Evolutionary conservation across 2,797 vertebrate genomes (phyloP).

Genomic region (Lateolabrax maculatus): DNA sequence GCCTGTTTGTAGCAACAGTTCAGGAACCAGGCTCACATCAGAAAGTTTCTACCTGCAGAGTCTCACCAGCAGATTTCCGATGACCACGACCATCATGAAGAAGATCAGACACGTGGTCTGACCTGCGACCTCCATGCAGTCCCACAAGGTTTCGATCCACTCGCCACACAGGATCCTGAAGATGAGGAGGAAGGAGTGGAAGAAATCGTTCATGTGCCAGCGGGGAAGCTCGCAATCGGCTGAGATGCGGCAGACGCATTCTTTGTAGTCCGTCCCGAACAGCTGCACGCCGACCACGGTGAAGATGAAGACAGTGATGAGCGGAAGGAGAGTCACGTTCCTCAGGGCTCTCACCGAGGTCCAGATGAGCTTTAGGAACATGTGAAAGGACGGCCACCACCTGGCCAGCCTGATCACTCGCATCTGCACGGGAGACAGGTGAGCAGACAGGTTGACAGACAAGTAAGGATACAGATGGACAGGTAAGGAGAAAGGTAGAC

Average conservation of each 20-base stretch:
- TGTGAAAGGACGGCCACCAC: constrained; percentile 93
- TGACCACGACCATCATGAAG: constrained; percentile 92
- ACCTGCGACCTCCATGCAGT: constrained; percentile 92
- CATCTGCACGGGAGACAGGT: constrained; percentile 78
- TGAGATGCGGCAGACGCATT: constrained; percentile 87
- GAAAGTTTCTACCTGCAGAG: not conserved
- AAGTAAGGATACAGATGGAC: not conserved
- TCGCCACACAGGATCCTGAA: constrained; percentile 91
- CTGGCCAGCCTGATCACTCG: constrained; percentile 93
- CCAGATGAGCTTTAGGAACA: constrained; percentile 92
- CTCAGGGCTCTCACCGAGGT: constrained; percentile 89
- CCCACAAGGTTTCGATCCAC: constrained; percentile 95
- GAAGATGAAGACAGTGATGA: constrained; percentile 92
- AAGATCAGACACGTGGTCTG: constrained; percentile 88
- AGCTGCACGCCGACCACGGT: constrained; percentile 92
- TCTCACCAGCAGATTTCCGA: constrained; percentile 94
- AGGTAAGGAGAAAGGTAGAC: not conserved
- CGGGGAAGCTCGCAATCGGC: constrained; percentile 86
- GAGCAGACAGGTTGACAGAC: not conserved
- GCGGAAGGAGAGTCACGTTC: constrained; percentile 90
- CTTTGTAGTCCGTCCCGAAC: constrained; percentile 88
- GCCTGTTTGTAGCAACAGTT: too few relatives aligned
- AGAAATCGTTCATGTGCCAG: constrained; percentile 94
- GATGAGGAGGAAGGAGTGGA: constrained; percentile 91
- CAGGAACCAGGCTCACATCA: not conserved